Evolutionary conservation across 2,113 vertebrate species (phyloP), one percentile per base, ranked within the genome.

Genomic region (Saguinus midas): DNA sequence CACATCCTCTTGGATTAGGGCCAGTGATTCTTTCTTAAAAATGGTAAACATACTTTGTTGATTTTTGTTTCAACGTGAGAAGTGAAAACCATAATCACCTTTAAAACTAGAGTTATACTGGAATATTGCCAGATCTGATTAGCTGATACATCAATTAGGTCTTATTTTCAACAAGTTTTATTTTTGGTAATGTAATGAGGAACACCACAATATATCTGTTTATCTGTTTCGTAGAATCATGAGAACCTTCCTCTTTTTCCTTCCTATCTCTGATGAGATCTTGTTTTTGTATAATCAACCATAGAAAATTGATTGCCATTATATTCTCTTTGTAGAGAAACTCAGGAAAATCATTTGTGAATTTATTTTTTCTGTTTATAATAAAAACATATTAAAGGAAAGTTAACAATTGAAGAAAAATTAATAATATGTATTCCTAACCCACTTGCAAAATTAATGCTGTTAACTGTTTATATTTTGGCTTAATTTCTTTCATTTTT

Each of bases 21-120:
- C 57, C 84, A 50, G 50, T 35, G 64, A 61, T 76, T 14, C 43
- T 35, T 97, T 94, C 88, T 72, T 96, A 21, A 37, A 96, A 20
- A 73, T 89, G 97, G 96, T 97, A 88, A 89, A 61, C 70, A 7
- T 68, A 37, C 32, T 86, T 70, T 25, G 45, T 48, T 68, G 37
- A 27, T 52, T 37, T 52, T 52, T 86, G 64, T 86, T 50, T 86
- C 13, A 6, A 18, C 8, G 0, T 52, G 64, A 70, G 64, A 86
- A 8, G 11, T 52, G 17, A 70, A 86, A 48, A 70, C 21, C 35
- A 37, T 52, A 35, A 80, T 52, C 25, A 32, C 75, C 13, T 70
- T 70, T 86, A 32, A 70, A 90, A 52, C 32, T 23, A 55, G 45
- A 80, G 40, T 35, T 37, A 43, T 40, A 6, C 40, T 29, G 76